These are phyloP conservation scores for Hipposideros armiger DNA, from an alignment of 2,113 vertebrate genomes.

Conservation along the genomic window DNA sequence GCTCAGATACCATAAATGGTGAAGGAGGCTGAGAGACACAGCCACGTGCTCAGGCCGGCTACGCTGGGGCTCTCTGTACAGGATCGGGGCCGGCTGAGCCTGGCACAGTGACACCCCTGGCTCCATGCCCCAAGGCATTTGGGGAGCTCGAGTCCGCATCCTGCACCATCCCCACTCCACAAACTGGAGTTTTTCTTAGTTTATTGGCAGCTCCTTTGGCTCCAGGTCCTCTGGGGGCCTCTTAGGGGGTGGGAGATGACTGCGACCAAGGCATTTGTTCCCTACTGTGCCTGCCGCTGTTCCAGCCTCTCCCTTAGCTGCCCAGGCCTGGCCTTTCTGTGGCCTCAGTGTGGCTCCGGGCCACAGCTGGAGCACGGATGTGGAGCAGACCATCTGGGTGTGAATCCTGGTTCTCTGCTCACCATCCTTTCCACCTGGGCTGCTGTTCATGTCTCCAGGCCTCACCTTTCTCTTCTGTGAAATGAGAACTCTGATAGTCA, in stretches of 20 bases:
- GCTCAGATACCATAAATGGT: constrained; percentile 91
- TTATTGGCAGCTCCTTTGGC: background rate
- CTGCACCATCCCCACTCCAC: background rate
- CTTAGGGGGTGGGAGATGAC: background rate
- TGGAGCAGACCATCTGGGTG: background rate
- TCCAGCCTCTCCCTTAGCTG: background rate
- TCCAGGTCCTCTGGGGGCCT: background rate
- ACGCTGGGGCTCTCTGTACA: constrained; percentile 60
- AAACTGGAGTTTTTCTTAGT: background rate
- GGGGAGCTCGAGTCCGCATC: background rate
- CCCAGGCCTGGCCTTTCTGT: background rate
- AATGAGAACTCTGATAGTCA: background rate
- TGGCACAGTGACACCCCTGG: constrained; percentile 80
- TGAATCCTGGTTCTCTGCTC: no score
- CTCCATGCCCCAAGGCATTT: constrained; percentile 16
- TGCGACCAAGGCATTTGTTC: no score
- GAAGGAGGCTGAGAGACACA: constrained; percentile 79
- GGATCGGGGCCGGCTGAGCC: background rate
- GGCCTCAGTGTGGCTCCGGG: background rate
- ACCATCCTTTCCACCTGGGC: accelerated
- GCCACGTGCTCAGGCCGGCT: background rate
- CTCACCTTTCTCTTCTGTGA: background rate
- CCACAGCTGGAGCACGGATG: accelerated
- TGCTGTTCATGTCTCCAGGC: background rate
- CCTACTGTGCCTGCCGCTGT: accelerated